phyloP scores from a whole-genome alignment of 2,113 vertebrate species.

The Thamnophis sirtalis region DNA sequence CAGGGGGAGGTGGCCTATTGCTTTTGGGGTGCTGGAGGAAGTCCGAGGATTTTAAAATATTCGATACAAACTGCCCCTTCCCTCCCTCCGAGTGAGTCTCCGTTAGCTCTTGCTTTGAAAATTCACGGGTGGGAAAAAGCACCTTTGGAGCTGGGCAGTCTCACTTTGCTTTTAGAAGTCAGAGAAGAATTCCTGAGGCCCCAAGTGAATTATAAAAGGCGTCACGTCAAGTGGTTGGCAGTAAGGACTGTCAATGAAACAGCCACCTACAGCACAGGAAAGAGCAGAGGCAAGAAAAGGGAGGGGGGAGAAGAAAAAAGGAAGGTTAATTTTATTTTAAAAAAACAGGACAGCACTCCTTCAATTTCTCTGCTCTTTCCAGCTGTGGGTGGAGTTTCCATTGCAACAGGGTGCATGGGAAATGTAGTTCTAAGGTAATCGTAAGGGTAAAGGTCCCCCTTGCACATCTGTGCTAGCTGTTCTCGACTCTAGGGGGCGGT shows the following conservation, averaged over 20 bases:
- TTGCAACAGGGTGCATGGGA: slow-evolving; percentile 68
- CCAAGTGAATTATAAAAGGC: slow-evolving; percentile 98
- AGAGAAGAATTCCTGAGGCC: slow-evolving; percentile 99
- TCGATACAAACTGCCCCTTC: slow-evolving; percentile 4
- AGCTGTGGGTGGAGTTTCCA: slow-evolving; percentile 90
- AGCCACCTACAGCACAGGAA: slow-evolving; percentile 91
- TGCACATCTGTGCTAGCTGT: too few species aligned
- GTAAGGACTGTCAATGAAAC: slow-evolving; percentile 99
- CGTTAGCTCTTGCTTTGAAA: slow-evolving; percentile 67
- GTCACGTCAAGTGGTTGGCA: slow-evolving; percentile 97
- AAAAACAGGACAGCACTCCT: slow-evolving; percentile 64
- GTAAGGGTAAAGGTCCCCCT: too few species aligned
- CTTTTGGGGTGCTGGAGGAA: slow-evolving; percentile 54
- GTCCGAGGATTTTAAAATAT: slow-evolving; percentile 43
- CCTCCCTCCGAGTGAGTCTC: slow-evolving; percentile 46
- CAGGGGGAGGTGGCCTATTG: slow-evolving; percentile 63
- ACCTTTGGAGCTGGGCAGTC: slow-evolving; percentile 81
- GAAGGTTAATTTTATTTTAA: slow-evolving; percentile 71
- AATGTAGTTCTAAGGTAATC: not conserved
- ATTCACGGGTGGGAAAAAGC: slow-evolving; percentile 58
- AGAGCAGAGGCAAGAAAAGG: slow-evolving; percentile 78
- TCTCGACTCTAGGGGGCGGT: too few species aligned
- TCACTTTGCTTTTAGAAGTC: slow-evolving; percentile 96
- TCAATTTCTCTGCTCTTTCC: slow-evolving; percentile 87
- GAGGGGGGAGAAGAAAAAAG: slow-evolving; percentile 73